Percentiles rank a stretch among this genome's conserved stretches.
These are phyloP conservation scores for Pseudocheirus occidentalis DNA, from an alignment of 2,797 vertebrate species.

Conservation along the genomic window DNA sequence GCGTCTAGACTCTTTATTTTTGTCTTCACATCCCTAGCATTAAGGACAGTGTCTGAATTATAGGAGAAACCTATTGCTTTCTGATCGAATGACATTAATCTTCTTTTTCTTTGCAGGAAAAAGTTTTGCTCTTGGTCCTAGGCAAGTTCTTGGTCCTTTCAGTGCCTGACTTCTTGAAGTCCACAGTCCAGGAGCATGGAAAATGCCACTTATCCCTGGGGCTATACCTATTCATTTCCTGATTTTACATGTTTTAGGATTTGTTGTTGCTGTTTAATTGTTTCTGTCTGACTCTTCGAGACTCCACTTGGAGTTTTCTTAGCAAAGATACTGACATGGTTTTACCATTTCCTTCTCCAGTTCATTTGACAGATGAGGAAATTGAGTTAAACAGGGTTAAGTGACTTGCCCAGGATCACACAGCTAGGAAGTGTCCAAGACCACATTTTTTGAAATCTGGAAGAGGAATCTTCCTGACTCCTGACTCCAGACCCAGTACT, in stretches of 20 bases:
- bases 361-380: background rate
- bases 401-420: background rate
- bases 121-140: background rate
- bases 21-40: background rate
- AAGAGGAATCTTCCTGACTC: background rate
- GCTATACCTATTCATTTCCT: rapidly evolving
- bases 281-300: background rate
- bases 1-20: background rate
- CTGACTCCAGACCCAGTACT: background rate
- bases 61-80: background rate
- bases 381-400: background rate
- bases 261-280: background rate
- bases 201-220: background rate
- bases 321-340: background rate
- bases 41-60: background rate
- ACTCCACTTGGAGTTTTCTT: background rate
- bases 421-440: background rate
- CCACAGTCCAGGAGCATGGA: background rate
- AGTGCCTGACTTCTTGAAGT: background rate
- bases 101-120: slow-evolving; percentile 56
- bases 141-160: slow-evolving; percentile 49
- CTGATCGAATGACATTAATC: background rate
- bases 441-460: background rate
- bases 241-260: background rate
- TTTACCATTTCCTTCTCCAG: background rate